Conservation (phyloP, 92 coral and sea anemone species). For the Siderastrea siderea region DNA sequence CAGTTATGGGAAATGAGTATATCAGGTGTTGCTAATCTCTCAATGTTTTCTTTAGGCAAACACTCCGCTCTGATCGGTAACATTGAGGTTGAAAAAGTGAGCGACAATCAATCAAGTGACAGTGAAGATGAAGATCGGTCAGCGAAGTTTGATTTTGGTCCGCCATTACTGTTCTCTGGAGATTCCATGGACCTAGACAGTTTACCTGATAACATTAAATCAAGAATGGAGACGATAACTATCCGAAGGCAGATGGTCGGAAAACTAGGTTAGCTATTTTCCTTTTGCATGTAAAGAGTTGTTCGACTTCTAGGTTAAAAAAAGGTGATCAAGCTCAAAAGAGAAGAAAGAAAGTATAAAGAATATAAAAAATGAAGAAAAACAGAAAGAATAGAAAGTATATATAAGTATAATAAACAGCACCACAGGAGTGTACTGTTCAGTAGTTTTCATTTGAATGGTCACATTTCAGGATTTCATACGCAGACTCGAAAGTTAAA, state of each 20-base stretch:
- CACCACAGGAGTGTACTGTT: too few species aligned
- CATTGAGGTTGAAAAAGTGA: slow-evolving; percentile 48
- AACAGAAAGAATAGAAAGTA: too few species aligned
- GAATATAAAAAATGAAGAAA: too few species aligned
- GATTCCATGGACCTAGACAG: slow-evolving; percentile 91
- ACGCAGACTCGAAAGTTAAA: too few species aligned
- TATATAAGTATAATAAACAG: too few species aligned
- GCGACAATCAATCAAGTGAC: slow-evolving; percentile 58
- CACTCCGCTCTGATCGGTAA: slow-evolving; percentile 16
- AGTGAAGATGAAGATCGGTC: slow-evolving; percentile 64
- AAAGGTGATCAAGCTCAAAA: neutral
- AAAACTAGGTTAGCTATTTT: slow-evolving; percentile 84
- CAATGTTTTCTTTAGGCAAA: slow-evolving; percentile 2
- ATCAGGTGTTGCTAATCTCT: neutral
- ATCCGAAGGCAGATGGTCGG: slow-evolving; percentile 93
- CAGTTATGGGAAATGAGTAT: too few species aligned
- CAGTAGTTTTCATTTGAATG: too few species aligned
- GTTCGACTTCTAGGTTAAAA: neutral
- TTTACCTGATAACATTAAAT: slow-evolving; percentile 84
- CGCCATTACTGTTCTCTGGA: slow-evolving; percentile 88
- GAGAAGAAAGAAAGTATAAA: too few species aligned
- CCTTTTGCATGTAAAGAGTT: neutral
- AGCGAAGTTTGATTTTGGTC: slow-evolving; percentile 89
- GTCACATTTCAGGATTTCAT: too few species aligned
- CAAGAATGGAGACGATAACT: slow-evolving; percentile 87